Percentiles rank a stretch among this genome's conserved stretches.
Evolutionary conservation across 2,797 vertebrate genomes (phyloP).

Genomic region (Microchirus variegatus): DNA sequence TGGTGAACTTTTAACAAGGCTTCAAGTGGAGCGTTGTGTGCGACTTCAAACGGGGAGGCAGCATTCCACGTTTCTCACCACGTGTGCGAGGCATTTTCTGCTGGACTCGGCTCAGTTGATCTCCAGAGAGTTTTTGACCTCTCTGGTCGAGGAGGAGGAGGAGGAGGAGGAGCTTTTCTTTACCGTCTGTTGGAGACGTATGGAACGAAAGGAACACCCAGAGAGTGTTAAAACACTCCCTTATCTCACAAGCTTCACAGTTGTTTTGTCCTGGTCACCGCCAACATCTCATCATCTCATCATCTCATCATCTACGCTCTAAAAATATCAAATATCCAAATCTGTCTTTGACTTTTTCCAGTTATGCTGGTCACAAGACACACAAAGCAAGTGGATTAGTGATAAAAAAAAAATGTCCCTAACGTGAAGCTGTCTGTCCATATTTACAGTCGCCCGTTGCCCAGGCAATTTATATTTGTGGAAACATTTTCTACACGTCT

Average conservation of each 20-base stretch:
- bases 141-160: slow-evolving; percentile 26
- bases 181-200: slow-evolving; percentile 1
- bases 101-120: slow-evolving; percentile 64
- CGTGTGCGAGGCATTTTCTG: slow-evolving; percentile 72
- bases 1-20: slow-evolving; percentile 59
- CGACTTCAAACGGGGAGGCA: slow-evolving; percentile 48
- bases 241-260: too few species aligned
- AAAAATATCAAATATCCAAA: too few species aligned
- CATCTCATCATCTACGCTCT: too few species aligned
- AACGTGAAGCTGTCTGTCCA: slow-evolving; percentile 25
- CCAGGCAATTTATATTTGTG: slow-evolving; percentile 23
- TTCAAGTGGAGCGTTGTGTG: slow-evolving; percentile 55
- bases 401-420: background rate
- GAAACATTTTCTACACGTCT: slow-evolving; percentile 19
- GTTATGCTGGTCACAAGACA: too few species aligned
- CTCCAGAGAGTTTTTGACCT: slow-evolving; percentile 53
- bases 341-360: too few species aligned
- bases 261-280: too few species aligned
- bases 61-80: slow-evolving; percentile 64
- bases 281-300: too few species aligned
- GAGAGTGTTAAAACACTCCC: too few species aligned
- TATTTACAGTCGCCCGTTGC: slow-evolving; percentile 45
- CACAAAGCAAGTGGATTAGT: too few species aligned
- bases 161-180: slow-evolving; percentile 23
- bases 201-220: too few species aligned